Base-by-base conservation (phyloP, 2,113 vertebrate genomes). In the Polyodon spathula region DNA sequence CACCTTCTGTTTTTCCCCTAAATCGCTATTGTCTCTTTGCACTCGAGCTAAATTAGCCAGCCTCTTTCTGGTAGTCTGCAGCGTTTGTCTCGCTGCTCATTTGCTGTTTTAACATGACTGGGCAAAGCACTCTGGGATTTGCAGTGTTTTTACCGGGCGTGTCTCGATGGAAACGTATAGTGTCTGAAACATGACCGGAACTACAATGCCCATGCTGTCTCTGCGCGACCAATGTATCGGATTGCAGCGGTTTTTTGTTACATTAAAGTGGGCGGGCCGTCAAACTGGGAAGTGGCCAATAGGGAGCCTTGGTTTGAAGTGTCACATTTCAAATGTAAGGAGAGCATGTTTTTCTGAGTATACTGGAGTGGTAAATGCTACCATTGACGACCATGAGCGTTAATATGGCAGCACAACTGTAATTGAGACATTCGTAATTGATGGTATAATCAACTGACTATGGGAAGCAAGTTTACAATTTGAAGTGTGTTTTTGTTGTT, bases 181-280 rank as follows among this genome's bases (percentile, higher is more conserved):
- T 15, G 63, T 10, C 39, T 66, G 58, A 46, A 40, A 37, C 57
- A 39, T 56, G 60, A 1, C 9, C 39, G 1, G 62, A 69, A 84
- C 82, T 84, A 80, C 82, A 81, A 75, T 79, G 82, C 74, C 80
- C 83, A 83, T 58, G 61, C 59, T 78, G 65, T 76, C 77, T 73
- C 37, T 4, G 66, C 55, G 76, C 68, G 76, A 71, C 69, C 73
- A 74, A 69, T 76, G 83, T 84, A 81, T 88, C 84, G 76, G 67
- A 81, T 87, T 87, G 84, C 86, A 81, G 62, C 73, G 70, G 75
- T 69, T 75, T 7, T 70, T 73, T 59, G 61, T 66, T 71, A 68
- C 54, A 40, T 66, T 62, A 63, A 69, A 72, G 74, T 55, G 60
- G 77, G 79, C 65, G 76, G 78, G 71, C 39, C 61, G 71, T 58